Percentiles rank a stretch among this genome's conserved stretches.
Evolutionary conservation across 2,113 vertebrate species (phyloP).

Genomic region (Illadopsis cleaveri): DNA sequence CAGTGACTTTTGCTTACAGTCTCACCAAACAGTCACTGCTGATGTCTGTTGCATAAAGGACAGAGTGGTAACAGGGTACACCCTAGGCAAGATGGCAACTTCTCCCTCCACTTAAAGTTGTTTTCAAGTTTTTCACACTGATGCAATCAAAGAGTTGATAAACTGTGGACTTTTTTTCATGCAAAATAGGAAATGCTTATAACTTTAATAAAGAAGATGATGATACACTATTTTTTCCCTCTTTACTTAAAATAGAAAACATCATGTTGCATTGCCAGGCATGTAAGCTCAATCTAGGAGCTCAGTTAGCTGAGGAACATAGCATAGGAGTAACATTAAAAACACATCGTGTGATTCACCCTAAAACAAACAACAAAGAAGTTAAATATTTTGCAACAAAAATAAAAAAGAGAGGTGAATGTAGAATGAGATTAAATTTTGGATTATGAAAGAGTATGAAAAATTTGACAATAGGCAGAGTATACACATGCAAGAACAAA

Average conservation of each 20-base stretch:
- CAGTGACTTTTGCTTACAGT: background rate
- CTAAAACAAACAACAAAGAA: background rate
- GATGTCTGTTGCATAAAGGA: background rate
- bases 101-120: background rate
- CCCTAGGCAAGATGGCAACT: background rate
- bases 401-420: background rate
- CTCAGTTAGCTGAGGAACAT: background rate
- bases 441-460: background rate
- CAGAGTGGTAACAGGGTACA: background rate
- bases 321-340: background rate
- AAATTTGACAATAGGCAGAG: background rate
- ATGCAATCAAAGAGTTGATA: background rate
- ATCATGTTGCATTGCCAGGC: background rate
- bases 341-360: background rate
- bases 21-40: background rate
- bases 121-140: background rate
- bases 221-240: background rate
- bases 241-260: background rate
- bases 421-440: background rate
- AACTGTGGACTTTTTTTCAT: background rate
- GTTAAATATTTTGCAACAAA: background rate
- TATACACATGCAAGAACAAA: background rate
- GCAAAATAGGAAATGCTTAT: background rate
- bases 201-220: background rate
- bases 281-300: background rate